These are phyloP conservation scores for Platygyra sinensis DNA, from an alignment of 64 coral and sea anemone genomes.

Conservation along the genomic window DNA sequence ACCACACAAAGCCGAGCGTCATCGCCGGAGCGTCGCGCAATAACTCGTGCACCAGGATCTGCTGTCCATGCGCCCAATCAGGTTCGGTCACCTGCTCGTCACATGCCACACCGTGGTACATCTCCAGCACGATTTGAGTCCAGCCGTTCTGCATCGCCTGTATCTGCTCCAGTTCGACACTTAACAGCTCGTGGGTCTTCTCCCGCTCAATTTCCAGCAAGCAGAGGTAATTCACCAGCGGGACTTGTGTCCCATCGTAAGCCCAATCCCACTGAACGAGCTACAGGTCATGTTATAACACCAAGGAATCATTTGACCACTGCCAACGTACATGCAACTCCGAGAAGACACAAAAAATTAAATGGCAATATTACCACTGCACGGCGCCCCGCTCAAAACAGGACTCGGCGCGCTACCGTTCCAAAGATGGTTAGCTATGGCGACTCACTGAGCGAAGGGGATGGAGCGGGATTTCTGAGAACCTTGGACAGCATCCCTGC, in stretches of 20 bases:
- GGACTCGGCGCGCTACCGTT: not conserved
- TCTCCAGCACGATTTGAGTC: not conserved
- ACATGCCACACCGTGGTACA: not conserved
- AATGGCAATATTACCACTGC: constrained; percentile 31
- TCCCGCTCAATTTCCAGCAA: not conserved
- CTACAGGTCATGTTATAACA: not conserved
- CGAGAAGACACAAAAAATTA: constrained; percentile 45
- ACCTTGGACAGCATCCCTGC: constrained; percentile 45
- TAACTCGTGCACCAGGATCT: not conserved
- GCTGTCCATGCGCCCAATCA: constrained; percentile 1
- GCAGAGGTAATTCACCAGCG: constrained; percentile 12
- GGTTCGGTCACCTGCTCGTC: not conserved
- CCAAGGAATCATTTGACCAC: constrained; percentile 21
- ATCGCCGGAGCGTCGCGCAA: not conserved
- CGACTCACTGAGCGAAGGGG: not conserved
- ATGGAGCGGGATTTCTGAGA: constrained; percentile 15
- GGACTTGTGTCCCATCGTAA: not conserved
- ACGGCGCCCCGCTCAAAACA: constrained; percentile 5
- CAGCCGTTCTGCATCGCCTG: not conserved
- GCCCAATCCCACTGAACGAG: not conserved
- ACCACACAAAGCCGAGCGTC: not conserved
- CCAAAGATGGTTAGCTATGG: constrained; percentile 10
- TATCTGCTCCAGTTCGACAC: constrained; percentile 12
- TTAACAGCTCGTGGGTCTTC: not conserved
- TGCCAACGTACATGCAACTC: constrained; percentile 51